Base-by-base conservation (phyloP, 2,888 invertebrate species). In the Monochamus alternatus region DNA sequence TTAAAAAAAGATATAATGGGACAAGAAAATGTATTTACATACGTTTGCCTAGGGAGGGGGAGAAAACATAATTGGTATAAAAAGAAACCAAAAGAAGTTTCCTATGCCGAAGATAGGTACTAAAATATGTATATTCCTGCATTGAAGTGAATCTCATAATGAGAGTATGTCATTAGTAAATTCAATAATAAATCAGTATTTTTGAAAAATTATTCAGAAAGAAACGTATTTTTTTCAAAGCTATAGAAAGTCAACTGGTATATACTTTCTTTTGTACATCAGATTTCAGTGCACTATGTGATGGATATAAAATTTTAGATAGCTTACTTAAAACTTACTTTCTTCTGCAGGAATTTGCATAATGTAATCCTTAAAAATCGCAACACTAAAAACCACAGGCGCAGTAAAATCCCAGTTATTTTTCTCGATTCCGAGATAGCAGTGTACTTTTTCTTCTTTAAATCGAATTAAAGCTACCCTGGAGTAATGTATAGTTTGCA, bases 381-480 rank as follows among this genome's bases (percentile, higher is more conserved):
- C 47, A 60, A 59, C 71, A 63, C 71, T 62, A 63, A 71, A 69
- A 63, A 71, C 63, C 71, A 63, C 71, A 63, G 47, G 52, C 51
- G 63, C 71, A 62, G 69, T 59, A 47, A 69, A 69, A 69, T 60
- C 62, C 71, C 47, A 63, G 62, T 71, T 71, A 71, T 71, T 71
- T 71, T 71, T 71, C 71, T 71, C 8, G 38, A 63, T 63, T 71
- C 38, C 71, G 63, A 51, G 32, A 52, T 63, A 14, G 71, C 47
- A 60, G 71, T 51, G 71, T 63, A 43, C 71, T 71, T 71, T 71
- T 71, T 71, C 71, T 71, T 71, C 71, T 71, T 71, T 63, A 71
- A 71, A 71, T 68, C 74, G 43, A 78, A 78, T 80, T 75, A 75
- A 75, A 80, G 66, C 74, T 43, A 64, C 69, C 77, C 75, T 71